Evolutionary conservation across 2,888 invertebrate genomes (phyloP), one percentile per base, ranked within the genome.

Genomic region (Papilio gigon): DNA sequence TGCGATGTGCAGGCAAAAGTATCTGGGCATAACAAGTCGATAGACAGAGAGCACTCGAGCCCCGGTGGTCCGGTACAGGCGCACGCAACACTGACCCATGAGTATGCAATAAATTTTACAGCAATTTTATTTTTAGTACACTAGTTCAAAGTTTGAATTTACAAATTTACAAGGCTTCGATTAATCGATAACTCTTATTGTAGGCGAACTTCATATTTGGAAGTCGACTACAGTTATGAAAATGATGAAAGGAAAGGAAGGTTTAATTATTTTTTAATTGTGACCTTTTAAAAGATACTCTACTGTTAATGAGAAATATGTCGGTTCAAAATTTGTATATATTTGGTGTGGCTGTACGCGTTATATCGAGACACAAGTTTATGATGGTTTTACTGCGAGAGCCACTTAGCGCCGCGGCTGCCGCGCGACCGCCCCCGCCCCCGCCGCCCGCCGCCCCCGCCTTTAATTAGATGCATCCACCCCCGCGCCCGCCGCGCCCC

Each of bases 351-450:
- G 56, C 77, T 81, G 82, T 89, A 80, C 87, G 71, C 73, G 82
- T 81, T 82, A 84, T 84, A 80, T 81, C 79, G 80, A 85, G 85
- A 84, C 84, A 84, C 84, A 83, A 86, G 87, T 90, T 90, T 90
- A 90, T 90, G 90, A 90, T 90, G 86, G 88, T 88, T 89, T 88
- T 88, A 88, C 85, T 79, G 85, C 83, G 81, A 85, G 88, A 80
- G 87, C 85, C 90, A 91, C 91, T 91, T 90, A 91, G 83, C 90
- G 87, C 84, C 79, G 75, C 78, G 77, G 86, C 87, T 88, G 88
- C 86, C 83, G 85, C 81, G 82, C 81, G 83, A 81, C 76, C 74
- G 68, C 74, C 76, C 75, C 75, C 72, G 70, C 74, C 78, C 76
- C 73, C 74, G 66, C 69, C 70, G 50, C 71, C 70, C 64, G 68